Conservation (phyloP, 2,113 vertebrate species). For the Seriola aureovittata region DNA sequence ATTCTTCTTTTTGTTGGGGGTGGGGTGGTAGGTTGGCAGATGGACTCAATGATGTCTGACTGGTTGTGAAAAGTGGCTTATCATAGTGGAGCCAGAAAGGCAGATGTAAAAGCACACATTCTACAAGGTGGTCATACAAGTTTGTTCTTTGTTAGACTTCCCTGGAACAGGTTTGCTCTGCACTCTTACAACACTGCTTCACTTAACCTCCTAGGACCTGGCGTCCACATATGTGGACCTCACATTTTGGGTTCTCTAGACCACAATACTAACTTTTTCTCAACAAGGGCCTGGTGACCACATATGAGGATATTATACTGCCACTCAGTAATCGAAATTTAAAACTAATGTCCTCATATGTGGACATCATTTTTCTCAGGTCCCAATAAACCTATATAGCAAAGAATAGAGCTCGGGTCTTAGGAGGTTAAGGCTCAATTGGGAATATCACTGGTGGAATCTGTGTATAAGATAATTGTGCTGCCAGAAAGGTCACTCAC, state of each 20-base stretch:
- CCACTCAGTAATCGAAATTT: too few relatives aligned
- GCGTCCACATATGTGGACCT: too few relatives aligned
- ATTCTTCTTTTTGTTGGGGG: neutral
- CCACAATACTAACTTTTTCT: too few relatives aligned
- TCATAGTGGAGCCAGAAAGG: neutral
- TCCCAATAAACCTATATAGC: too few relatives aligned
- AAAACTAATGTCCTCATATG: too few relatives aligned
- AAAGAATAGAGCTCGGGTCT: too few relatives aligned
- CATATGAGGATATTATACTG: too few relatives aligned
- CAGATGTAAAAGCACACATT: neutral
- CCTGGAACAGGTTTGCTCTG: slow-evolving; percentile 34
- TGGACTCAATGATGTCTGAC: neutral
- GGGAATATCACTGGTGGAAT: slow-evolving; percentile 4
- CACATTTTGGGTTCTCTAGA: too few relatives aligned
- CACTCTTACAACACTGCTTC: neutral
- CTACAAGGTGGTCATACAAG: neutral
- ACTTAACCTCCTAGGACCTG: neutral
- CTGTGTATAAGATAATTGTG: neutral
- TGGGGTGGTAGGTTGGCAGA: too few relatives aligned
- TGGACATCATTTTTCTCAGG: too few relatives aligned
- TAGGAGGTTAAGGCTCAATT: neutral
- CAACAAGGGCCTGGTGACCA: too few relatives aligned
- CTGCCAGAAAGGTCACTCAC: neutral
- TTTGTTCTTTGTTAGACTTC: neutral
- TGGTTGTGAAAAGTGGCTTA: neutral